These are phyloP conservation scores for Okapia johnstoni DNA, from an alignment of 2,113 vertebrate species.

Conservation along the genomic window DNA sequence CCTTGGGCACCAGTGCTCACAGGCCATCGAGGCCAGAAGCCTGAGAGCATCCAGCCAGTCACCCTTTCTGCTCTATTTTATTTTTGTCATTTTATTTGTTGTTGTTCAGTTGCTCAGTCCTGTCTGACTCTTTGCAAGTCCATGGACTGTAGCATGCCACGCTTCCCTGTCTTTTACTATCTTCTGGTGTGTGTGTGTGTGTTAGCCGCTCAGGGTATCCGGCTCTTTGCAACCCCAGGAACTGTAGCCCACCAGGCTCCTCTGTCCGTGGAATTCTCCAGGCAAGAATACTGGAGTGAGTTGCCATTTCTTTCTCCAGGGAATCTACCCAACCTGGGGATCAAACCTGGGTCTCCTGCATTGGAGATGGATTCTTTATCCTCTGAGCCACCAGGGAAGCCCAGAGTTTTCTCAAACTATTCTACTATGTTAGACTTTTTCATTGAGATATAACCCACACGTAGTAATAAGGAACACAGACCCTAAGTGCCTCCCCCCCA, in stretches of 20 bases:
- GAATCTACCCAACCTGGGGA: background rate
- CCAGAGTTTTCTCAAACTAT: background rate
- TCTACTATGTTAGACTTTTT: background rate
- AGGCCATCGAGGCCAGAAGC: background rate
- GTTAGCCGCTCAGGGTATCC: background rate
- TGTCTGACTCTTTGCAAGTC: background rate
- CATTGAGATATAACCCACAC: background rate
- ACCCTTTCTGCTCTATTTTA: rapidly evolving
- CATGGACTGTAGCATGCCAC: background rate
- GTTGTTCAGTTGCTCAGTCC: background rate
- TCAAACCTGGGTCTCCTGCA: background rate
- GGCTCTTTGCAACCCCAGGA: background rate
- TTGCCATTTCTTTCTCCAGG: background rate
- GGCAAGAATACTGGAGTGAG: background rate
- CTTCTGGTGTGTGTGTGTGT: background rate
- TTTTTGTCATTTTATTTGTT: background rate
- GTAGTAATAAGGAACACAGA: too few relatives aligned
- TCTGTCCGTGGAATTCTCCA: background rate
- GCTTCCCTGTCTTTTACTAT: background rate
- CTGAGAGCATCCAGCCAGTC: rapidly evolving
- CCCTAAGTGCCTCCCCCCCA: rapidly evolving
- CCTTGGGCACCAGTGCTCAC: background rate
- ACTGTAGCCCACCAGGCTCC: background rate
- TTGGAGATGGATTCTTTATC: background rate
- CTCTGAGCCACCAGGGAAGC: background rate